Evolutionary conservation across 2,888 invertebrate genomes (phyloP), one percentile per base, ranked within the genome.

Genomic region (Drosophila peninsularis): DNA sequence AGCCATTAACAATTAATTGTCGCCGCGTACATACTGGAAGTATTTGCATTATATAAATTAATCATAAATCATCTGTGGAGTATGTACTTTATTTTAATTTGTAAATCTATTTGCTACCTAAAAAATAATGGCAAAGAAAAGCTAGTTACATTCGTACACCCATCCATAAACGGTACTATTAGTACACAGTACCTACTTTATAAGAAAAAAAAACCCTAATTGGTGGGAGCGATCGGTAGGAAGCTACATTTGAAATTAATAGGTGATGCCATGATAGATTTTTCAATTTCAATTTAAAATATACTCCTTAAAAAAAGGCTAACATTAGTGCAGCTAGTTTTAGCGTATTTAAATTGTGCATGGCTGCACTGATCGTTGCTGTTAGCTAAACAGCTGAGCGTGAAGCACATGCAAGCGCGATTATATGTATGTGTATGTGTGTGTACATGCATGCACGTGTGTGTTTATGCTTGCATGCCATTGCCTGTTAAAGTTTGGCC

Each of bases 371-470:
- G 53, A 36, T 5, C 17, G 6, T 19, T 14, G 58, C 41, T 34
- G 39, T 17, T 21, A 30, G 14, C 30, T 13, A 39, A 67, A 63
- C 73, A 73, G 56, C 69, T 69, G 73, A 64, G 64, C 63, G 58
- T 3, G 10, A 10, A 21, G 13, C 11, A 36, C 50, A 36, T 50
- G 50, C 21, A 36, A 9, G 50, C 1, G 21, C 6, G 9, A 10
- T 13, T n/a, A 53, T 49, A 6, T 19, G 14, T 17, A 3, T 14
- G 10, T 11, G 5, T 36, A 3, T 24, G 1, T 11, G 3, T 10
- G 13, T n/a, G 3, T 13, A 27, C 10, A 27, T 30, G 45, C 34
- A 14, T 34, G 10, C 30, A 17, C n/a, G 21, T 10, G 11, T 49
- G 24, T 39, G 17, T 55, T 34, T 36, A 11, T 30, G 47, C 9